Percentiles rank a stretch among this genome's conserved stretches.
phyloP scores from a whole-genome alignment of 2,797 vertebrate genomes.

The Peromyscus eremicus region DNA sequence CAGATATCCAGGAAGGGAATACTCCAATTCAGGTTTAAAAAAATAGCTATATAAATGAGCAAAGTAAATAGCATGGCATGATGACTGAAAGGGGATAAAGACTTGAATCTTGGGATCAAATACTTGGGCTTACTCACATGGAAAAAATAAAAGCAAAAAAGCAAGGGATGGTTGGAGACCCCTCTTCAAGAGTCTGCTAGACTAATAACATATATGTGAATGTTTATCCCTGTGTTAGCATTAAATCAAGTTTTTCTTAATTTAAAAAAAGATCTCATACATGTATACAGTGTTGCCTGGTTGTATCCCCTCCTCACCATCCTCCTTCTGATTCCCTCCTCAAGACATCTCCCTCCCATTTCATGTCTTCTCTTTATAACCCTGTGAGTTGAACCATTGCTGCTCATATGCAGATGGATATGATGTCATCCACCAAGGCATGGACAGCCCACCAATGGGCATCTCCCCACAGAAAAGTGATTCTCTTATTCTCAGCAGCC shows the following conservation, averaged over 20 bases:
- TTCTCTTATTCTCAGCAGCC: too few species aligned
- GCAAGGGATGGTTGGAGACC: not conserved
- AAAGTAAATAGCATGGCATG: not conserved
- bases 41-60: not conserved
- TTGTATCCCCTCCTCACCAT: not conserved
- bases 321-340: not conserved
- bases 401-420: too few species aligned
- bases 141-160: not conserved
- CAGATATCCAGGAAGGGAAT: not conserved
- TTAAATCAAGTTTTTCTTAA: not conserved
- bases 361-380: not conserved
- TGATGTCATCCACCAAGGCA: not conserved
- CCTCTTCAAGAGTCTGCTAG: not conserved
- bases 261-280: not conserved
- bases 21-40: slow-evolving; percentile 14
- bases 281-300: not conserved
- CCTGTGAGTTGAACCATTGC: not conserved
- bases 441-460: not conserved
- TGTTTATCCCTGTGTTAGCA: not conserved
- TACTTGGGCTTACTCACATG: not conserved
- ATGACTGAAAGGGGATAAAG: not conserved
- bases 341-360: not conserved
- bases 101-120: slow-evolving; percentile 13
- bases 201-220: not conserved
- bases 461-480: not conserved